A percentile compares a stretch with the other conserved stretches of the same genome.
phyloP scores from a whole-genome alignment of 2,888 invertebrate genomes.

The Ariolimax columbianus region DNA sequence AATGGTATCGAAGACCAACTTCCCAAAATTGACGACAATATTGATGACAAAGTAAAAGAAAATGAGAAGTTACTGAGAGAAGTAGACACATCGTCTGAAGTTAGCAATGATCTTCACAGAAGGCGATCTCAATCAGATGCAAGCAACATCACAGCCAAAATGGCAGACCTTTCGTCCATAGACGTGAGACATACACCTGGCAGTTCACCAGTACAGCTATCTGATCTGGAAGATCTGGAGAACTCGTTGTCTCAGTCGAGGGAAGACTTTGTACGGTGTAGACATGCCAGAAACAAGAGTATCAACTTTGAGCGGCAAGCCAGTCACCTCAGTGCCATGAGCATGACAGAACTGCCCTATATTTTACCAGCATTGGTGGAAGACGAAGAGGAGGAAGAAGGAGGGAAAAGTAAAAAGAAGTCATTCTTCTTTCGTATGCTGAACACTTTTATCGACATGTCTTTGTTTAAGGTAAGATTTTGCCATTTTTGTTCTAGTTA shows the following conservation, averaged over 20 bases:
- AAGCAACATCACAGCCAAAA: neutral
- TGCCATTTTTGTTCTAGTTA: neutral
- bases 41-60: neutral
- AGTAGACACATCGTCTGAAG: neutral
- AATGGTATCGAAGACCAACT: neutral
- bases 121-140: neutral
- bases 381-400: neutral
- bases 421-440: neutral
- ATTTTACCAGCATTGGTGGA: neutral
- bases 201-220: neutral
- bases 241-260: neutral
- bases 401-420: neutral
- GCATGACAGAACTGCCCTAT: slow-evolving; percentile 20
- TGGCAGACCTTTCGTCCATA: neutral
- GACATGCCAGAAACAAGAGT: neutral
- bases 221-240: neutral
- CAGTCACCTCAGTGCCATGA: slow-evolving; percentile 40
- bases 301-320: neutral
- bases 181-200: neutral
- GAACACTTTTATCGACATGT: slow-evolving; percentile 24
- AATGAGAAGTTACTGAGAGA: neutral
- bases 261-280: neutral
- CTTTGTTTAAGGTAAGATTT: slow-evolving; percentile 45
- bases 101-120: neutral
- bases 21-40: neutral